Evolutionary conservation across 2,113 vertebrate genomes (phyloP).

Genomic region (Eolophus roseicapilla): DNA sequence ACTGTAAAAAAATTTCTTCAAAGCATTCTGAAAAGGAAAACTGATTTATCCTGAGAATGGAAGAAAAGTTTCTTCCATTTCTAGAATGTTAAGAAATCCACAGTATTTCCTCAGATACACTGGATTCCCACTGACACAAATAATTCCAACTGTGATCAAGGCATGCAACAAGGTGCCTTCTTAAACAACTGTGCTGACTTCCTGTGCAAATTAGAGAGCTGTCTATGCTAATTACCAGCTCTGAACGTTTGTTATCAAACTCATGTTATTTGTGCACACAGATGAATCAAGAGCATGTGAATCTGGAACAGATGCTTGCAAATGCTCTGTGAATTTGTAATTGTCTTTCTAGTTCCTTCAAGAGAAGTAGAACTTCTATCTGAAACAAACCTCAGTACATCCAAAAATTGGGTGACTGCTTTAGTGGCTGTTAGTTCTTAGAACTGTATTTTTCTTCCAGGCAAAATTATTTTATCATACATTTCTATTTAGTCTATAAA

Average conservation of each 20-base stretch:
- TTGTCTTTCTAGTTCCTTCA: not conserved
- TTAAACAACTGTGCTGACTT: not conserved
- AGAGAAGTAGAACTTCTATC: not conserved
- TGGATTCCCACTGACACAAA: not conserved
- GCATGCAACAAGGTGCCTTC: not conserved
- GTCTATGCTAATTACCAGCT: slow-evolving; percentile 30
- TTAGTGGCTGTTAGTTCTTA: not conserved
- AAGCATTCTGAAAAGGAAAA: not conserved
- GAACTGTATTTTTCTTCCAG: not conserved
- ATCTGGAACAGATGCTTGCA: not conserved
- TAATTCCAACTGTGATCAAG: not conserved
- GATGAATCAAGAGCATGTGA: slow-evolving; percentile 20
- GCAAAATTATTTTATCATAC: not conserved
- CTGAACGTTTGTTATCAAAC: slow-evolving; percentile 19
- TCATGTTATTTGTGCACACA: slow-evolving; percentile 18
- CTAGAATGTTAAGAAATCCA: not conserved
- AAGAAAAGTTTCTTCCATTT: not conserved
- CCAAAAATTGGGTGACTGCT: not conserved
- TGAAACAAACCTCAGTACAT: not conserved
- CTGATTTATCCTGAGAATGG: accelerated
- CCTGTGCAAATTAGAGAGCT: slow-evolving; percentile 43
- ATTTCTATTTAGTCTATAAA: not conserved
- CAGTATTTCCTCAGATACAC: not conserved
- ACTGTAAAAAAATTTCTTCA: not conserved
- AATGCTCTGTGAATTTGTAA: not conserved